Evolutionary conservation across 2,797 vertebrate genomes (phyloP).

Genomic region (Buceros bicornis): DNA sequence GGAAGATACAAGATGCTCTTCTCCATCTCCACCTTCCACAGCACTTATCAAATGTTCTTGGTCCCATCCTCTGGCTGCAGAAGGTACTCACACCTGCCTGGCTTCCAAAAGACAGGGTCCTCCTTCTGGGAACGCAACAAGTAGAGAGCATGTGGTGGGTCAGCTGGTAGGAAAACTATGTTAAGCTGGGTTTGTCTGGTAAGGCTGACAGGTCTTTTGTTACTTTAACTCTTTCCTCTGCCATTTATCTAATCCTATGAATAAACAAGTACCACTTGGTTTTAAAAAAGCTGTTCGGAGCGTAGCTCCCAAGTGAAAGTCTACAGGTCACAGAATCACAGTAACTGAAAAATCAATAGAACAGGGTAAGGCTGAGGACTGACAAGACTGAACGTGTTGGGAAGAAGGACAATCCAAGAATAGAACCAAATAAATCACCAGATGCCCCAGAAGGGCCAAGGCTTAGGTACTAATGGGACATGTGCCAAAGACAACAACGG

Average conservation of each 20-base stretch:
- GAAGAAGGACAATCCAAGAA: not conserved
- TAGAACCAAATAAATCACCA: not conserved
- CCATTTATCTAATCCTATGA: not conserved
- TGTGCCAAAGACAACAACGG: not conserved
- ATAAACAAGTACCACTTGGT: not conserved
- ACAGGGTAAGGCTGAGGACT: not conserved
- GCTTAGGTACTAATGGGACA: not conserved
- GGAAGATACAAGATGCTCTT: fast-evolving
- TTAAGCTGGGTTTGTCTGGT: not conserved
- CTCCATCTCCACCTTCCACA: not conserved
- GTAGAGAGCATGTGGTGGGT: not conserved
- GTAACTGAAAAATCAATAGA: not conserved
- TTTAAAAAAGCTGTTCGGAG: not conserved
- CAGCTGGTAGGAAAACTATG: not conserved
- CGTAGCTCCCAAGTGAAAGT: not conserved
- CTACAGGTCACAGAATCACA: not conserved
- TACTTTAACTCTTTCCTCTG: not conserved
- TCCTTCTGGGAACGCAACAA: not conserved
- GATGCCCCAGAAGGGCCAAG: not conserved
- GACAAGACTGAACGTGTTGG: not conserved
- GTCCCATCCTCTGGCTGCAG: not conserved
- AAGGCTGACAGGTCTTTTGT: fast-evolving
- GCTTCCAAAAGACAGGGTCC: not conserved
- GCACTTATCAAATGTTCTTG: not conserved
- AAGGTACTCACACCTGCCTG: not conserved